These are phyloP conservation scores for Peromyscus leucopus DNA, from an alignment of 2,113 vertebrate genomes.

Conservation along the genomic window DNA sequence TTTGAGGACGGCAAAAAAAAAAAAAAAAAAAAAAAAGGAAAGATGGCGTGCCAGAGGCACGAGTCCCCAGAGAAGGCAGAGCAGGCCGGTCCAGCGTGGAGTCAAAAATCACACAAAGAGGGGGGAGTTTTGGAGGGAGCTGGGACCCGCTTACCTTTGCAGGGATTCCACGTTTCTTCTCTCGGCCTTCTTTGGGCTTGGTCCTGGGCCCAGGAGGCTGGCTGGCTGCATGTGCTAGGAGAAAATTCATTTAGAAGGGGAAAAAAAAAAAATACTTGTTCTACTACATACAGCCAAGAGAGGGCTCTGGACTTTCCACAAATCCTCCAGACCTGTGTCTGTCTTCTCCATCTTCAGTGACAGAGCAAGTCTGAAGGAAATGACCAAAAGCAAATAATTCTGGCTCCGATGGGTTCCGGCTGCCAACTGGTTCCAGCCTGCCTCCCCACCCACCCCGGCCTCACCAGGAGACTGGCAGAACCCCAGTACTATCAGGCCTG, in stretches of 20 bases:
- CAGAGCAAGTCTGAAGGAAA: neutral
- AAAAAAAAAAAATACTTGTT: neutral
- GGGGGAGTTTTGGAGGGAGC: neutral
- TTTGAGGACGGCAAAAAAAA: neutral
- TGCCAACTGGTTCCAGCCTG: neutral
- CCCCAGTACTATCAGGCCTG: neutral
- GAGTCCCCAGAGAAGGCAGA: neutral
- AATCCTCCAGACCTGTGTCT: neutral
- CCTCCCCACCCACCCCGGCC: neutral
- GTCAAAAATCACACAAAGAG: too few species aligned
- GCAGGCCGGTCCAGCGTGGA: neutral
- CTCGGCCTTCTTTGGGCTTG: neutral
- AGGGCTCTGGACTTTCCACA: neutral
- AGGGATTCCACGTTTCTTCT: neutral
- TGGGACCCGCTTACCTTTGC: neutral
- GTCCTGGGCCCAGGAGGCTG: neutral
- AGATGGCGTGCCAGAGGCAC: neutral
- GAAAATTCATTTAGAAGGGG: neutral
- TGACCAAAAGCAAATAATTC: neutral
- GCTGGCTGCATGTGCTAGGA: neutral
- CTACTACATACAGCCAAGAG: rapidly evolving
- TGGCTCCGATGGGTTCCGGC: neutral
- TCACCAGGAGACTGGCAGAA: constrained; percentile 29
- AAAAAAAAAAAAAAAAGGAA: too few species aligned
- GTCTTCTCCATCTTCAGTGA: neutral